phyloP scores from a whole-genome alignment of 2,888 invertebrate species.

The Drosophila lacicola region DNA sequence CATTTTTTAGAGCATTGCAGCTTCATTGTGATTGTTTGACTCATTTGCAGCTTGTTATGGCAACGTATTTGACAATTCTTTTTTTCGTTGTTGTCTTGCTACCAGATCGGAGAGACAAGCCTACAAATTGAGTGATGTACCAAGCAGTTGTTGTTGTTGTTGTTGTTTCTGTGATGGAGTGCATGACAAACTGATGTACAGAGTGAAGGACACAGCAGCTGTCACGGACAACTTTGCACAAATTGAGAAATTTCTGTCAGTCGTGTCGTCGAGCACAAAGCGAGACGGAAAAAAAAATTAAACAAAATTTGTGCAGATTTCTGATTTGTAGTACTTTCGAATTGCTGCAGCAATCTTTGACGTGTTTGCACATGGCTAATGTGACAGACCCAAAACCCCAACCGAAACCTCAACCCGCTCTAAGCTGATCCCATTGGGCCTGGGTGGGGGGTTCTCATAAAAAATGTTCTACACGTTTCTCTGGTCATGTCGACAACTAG shows the following conservation, averaged over 20 bases:
- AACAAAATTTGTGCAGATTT: constrained; percentile 12
- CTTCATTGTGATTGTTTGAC: not conserved
- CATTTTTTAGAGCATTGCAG: constrained; percentile 16
- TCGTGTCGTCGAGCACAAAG: constrained; percentile 1
- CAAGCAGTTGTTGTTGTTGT: constrained; percentile 4
- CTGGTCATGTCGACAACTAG: constrained; percentile 76
- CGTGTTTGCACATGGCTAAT: constrained; percentile 37
- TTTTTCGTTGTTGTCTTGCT: constrained; percentile 14
- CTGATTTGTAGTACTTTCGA: constrained; percentile 17
- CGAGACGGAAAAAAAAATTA: constrained; percentile 4
- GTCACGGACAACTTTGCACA: constrained; percentile 34
- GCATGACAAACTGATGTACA: constrained; percentile 45
- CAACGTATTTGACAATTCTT: constrained; percentile 53
- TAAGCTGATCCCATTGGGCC: no score
- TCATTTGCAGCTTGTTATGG: constrained; percentile 30
- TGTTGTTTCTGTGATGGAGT: constrained; percentile 29
- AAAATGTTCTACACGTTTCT: constrained; percentile 64
- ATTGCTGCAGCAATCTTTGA: constrained; percentile 3
- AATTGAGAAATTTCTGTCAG: constrained; percentile 43
- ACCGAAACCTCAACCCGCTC: no score
- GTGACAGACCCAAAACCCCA: constrained; percentile 1
- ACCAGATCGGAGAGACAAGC: constrained; percentile 31
- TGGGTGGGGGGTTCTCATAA: constrained; percentile 5
- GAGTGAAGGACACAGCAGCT: constrained; percentile 36
- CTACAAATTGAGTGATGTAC: constrained; percentile 50